Percentiles rank a stretch among this genome's conserved stretches.
These are phyloP conservation scores for Heliconius eleuchia DNA, from an alignment of 1,140 invertebrate genomes.

Conservation along the genomic window DNA sequence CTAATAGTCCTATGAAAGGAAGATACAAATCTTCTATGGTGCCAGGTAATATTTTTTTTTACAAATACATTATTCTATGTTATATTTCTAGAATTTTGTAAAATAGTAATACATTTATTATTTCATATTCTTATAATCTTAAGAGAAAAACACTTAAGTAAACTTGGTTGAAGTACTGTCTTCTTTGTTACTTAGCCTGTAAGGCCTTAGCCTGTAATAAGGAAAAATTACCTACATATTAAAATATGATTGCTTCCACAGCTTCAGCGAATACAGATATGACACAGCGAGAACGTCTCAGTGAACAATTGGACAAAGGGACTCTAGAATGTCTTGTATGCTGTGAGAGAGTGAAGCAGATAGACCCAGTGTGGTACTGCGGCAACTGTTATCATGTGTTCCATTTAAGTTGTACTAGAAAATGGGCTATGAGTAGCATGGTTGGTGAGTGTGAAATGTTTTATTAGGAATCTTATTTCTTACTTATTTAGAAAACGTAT, in stretches of 20 bases:
- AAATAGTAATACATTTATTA: neutral
- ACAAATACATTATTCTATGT: too few species aligned
- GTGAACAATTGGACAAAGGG: conserved; percentile 89
- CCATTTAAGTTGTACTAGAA: conserved; percentile 93
- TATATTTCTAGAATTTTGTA: too few species aligned
- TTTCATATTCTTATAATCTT: neutral
- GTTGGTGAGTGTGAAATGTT: conserved; percentile 78
- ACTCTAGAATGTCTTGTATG: conserved; percentile 96
- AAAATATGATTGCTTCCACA: neutral
- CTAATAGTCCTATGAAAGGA: conserved; percentile 46
- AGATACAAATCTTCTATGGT: conserved; percentile 28
- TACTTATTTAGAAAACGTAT: too few species aligned
- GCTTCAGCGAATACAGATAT: conserved; percentile 76
- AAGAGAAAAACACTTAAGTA: too few species aligned
- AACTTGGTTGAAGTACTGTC: too few species aligned
- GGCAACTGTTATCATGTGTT: conserved; percentile 94
- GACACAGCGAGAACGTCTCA: conserved; percentile 90
- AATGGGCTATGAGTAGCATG: conserved; percentile 93
- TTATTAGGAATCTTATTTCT: too few species aligned
- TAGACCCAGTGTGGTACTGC: conserved; percentile 94
- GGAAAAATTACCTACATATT: too few species aligned
- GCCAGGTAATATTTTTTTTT: neutral
- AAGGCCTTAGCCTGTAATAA: too few species aligned
- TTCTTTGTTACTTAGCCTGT: too few species aligned
- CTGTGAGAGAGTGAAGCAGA: conserved; percentile 90